Conservation (phyloP, 2,888 invertebrate species). For the Xestoiulus laeticollis region DNA sequence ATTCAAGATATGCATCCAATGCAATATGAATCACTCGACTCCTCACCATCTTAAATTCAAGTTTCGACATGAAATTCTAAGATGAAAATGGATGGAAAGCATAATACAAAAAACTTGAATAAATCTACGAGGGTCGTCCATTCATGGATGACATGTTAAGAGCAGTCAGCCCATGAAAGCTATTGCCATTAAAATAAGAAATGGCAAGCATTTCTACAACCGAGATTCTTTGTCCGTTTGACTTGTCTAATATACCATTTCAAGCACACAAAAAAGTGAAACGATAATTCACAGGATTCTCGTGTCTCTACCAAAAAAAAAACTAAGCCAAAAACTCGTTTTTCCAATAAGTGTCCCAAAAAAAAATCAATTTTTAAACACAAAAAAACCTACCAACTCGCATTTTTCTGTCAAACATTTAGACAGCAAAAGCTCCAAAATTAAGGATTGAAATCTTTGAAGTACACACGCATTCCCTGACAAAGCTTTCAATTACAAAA, state of each 20-base stretch:
- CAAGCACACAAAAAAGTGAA: neutral
- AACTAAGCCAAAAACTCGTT: neutral
- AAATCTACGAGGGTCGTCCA: neutral
- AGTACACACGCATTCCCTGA: neutral
- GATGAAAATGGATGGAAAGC: too few species aligned
- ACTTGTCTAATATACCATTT: neutral
- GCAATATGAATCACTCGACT: too few species aligned
- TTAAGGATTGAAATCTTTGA: neutral
- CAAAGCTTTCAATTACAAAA: constrained; percentile 21
- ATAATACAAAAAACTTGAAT: too few species aligned
- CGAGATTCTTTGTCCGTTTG: neutral
- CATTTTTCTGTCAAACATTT: neutral
- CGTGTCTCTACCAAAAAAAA: neutral
- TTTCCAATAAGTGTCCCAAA: constrained; percentile 5
- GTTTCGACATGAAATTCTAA: too few species aligned
- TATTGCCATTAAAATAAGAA: neutral
- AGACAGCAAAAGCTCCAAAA: neutral
- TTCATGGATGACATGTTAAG: neutral
- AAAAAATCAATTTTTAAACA: constrained; percentile 16
- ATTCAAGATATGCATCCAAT: too few species aligned
- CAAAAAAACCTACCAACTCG: neutral
- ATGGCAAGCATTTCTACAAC: neutral
- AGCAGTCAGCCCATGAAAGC: neutral
- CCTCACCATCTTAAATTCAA: too few species aligned
- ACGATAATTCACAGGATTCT: constrained; percentile 14